phyloP scores from a whole-genome alignment of 2,888 invertebrate genomes.

The Agonopterix alstromeriana region DNA sequence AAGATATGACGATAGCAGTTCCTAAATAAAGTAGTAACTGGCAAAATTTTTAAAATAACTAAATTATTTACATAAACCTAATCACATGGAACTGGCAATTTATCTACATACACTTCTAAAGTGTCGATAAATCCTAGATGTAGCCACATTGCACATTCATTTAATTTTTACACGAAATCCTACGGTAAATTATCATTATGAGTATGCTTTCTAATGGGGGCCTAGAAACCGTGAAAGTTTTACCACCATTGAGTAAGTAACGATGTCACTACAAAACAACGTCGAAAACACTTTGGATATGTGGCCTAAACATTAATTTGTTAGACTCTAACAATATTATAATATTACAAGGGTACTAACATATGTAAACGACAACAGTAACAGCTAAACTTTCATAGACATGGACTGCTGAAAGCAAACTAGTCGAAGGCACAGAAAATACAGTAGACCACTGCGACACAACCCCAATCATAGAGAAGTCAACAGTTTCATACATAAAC shows the following conservation, averaged over 20 bases:
- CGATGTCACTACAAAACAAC: constrained; percentile 18
- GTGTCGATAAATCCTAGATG: constrained; percentile 40
- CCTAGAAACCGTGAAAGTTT: constrained; percentile 15
- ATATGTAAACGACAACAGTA: constrained; percentile 30
- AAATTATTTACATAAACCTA: constrained; percentile 54
- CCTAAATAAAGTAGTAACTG: constrained; percentile 37
- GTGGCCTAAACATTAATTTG: constrained; percentile 7
- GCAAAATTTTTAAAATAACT: constrained; percentile 19
- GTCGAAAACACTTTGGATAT: constrained; percentile 16
- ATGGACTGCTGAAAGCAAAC: constrained; percentile 51
- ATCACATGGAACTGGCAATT: constrained; percentile 30
- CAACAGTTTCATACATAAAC: constrained; percentile 16
- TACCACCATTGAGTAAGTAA: constrained; percentile 16
- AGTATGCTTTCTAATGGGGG: constrained; percentile 38
- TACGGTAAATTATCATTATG: constrained; percentile 38
- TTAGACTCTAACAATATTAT: constrained; percentile 12
- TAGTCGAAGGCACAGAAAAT: constrained; percentile 62
- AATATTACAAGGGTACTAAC: constrained; percentile 20
- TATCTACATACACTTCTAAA: constrained; percentile 64
- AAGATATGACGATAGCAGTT: constrained; percentile 39
- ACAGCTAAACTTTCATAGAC: constrained; percentile 35
- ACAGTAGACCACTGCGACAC: constrained; percentile 47
- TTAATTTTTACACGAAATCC: constrained; percentile 35
- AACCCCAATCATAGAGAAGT: constrained; percentile 41
- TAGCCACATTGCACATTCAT: constrained; percentile 60